Evolutionary conservation across 2,113 vertebrate species (phyloP).

Genomic region (Puma concolor): DNA sequence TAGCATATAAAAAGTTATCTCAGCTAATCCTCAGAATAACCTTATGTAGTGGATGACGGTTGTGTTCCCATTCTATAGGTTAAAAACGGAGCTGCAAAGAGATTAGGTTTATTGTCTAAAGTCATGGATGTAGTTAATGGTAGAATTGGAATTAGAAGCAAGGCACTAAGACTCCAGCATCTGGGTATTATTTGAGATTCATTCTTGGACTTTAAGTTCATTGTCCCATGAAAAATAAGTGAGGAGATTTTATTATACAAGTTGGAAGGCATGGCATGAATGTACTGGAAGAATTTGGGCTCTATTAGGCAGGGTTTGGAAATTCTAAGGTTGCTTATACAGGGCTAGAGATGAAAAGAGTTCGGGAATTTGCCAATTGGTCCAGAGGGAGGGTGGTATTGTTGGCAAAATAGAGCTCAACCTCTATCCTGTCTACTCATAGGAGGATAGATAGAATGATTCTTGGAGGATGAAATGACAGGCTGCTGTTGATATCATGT

Average conservation of each 20-base stretch:
- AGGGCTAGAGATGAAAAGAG: not conserved
- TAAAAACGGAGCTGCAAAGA: not conserved
- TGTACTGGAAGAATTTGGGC: not conserved
- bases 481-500: not conserved
- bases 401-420: not conserved
- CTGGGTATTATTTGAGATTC: not conserved
- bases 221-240: not conserved
- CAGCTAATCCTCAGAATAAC: not conserved
- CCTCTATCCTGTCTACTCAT: not conserved
- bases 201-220: not conserved
- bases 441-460: not conserved
- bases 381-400: not conserved
- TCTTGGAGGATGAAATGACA: not conserved
- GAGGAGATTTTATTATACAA: not conserved
- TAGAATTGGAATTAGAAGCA: not conserved
- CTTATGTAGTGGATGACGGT: not conserved
- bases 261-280: not conserved
- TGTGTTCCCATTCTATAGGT: not conserved
- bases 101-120: not conserved
- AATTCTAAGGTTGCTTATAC: not conserved
- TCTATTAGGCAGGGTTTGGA: not conserved
- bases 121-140: not conserved
- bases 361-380: not conserved
- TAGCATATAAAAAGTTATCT: not conserved
- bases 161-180: not conserved